Conservation (phyloP, 1,140 invertebrate genomes). For the Cydia amplana region DNA sequence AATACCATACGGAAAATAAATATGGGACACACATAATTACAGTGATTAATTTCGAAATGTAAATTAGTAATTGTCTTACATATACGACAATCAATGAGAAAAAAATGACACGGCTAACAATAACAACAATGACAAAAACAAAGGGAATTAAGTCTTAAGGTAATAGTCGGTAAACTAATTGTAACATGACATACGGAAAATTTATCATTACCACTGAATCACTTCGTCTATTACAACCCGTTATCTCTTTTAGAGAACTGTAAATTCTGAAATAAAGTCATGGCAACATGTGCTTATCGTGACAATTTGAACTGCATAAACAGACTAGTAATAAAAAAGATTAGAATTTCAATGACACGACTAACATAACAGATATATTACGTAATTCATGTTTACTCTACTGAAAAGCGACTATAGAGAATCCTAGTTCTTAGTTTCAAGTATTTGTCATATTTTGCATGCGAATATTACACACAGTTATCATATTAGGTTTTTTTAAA, state of each 20-base stretch:
- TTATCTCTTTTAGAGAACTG: background rate
- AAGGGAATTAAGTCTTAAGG: too few relatives aligned
- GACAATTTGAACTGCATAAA: constrained; percentile 21
- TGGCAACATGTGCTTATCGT: background rate
- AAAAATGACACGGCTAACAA: too few relatives aligned
- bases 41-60: background rate
- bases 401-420: constrained; percentile 2
- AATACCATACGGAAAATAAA: background rate
- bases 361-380: constrained; percentile 3
- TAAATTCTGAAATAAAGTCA: background rate
- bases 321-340: constrained; percentile 17
- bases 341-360: constrained; percentile 11
- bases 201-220: background rate
- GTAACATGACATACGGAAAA: too few relatives aligned
- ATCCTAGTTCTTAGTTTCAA: constrained; percentile 1
- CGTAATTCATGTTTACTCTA: background rate
- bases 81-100: too few relatives aligned
- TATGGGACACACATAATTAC: background rate
- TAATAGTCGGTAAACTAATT: too few relatives aligned
- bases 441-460: background rate
- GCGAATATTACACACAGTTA: background rate
- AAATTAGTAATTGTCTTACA: background rate
- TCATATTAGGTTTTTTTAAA: background rate
- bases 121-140: too few relatives aligned
- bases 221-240: background rate